Percentiles rank a stretch among this genome's conserved stretches.
Conservation (phyloP, 2,113 vertebrate genomes). For the Tetrao urogallus region DNA sequence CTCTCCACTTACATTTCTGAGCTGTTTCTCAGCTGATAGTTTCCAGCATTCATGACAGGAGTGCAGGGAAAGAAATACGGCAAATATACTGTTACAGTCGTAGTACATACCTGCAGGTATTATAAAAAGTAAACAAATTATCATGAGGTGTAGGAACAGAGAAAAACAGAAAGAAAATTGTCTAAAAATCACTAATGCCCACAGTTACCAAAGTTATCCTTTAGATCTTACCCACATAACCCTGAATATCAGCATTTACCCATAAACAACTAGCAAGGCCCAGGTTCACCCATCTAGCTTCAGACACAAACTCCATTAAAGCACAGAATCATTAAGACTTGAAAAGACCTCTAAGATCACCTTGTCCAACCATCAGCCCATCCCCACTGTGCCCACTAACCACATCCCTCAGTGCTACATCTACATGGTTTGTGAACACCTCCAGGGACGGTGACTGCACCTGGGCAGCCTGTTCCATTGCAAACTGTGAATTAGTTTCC, state of each 20-base stretch:
- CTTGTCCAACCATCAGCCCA: too few relatives aligned
- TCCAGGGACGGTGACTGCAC: too few relatives aligned
- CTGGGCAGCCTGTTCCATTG: background rate
- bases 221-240: background rate
- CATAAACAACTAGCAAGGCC: background rate
- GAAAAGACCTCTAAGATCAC: too few relatives aligned
- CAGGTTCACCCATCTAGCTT: background rate
- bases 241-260: background rate
- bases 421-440: too few relatives aligned
- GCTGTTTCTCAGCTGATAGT: background rate
- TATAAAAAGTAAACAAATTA: background rate
- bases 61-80: conserved; percentile 54
- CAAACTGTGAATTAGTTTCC: accelerated
- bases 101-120: background rate
- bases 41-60: background rate
- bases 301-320: background rate
- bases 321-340: too few relatives aligned
- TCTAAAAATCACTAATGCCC: background rate
- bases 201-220: background rate
- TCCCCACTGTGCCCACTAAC: too few relatives aligned
- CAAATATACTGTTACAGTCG: conserved; percentile 8
- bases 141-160: background rate
- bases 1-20: conserved; percentile 27
- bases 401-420: too few relatives aligned
- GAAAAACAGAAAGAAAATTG: background rate